These are phyloP conservation scores for Dasypolia templi DNA, from an alignment of 2,888 invertebrate genomes.

Conservation along the genomic window DNA sequence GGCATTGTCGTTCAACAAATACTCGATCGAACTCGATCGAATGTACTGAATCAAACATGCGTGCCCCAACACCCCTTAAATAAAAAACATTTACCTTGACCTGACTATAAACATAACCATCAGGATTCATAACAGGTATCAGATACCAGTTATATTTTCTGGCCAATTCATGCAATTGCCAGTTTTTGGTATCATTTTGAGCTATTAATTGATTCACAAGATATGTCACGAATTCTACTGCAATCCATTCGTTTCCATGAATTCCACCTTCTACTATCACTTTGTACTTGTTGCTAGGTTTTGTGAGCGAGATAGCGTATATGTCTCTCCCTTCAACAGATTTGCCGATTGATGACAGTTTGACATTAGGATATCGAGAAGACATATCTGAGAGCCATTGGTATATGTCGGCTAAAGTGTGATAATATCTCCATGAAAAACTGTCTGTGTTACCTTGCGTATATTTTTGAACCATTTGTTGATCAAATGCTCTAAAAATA, in stretches of 20 bases:
- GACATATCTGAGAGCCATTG: slow-evolving; percentile 89
- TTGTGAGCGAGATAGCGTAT: slow-evolving; percentile 72
- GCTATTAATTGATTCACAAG: slow-evolving; percentile 88
- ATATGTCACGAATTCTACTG: slow-evolving; percentile 91
- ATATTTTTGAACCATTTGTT: slow-evolving; percentile 71
- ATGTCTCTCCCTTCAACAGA: slow-evolving; percentile 86
- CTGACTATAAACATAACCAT: slow-evolving; percentile 78
- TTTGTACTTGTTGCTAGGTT: slow-evolving; percentile 74
- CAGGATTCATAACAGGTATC: slow-evolving; percentile 93
- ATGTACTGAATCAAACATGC: no score
- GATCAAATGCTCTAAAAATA: slow-evolving; percentile 77
- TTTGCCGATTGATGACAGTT: slow-evolving; percentile 78
- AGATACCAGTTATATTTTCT: slow-evolving; percentile 92
- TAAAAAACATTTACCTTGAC: slow-evolving; percentile 59
- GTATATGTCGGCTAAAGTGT: slow-evolving; percentile 90
- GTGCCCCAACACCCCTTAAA: not conserved
- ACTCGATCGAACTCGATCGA: not conserved
- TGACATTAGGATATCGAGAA: slow-evolving; percentile 79
- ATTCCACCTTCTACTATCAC: slow-evolving; percentile 91
- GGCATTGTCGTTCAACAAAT: no score
- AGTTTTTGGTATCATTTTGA: slow-evolving; percentile 76
- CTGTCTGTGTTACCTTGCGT: slow-evolving; percentile 65
- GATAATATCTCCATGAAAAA: slow-evolving; percentile 89
- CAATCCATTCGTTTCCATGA: slow-evolving; percentile 94
- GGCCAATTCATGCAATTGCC: slow-evolving; percentile 79